Conservation (phyloP, 1,140 invertebrate species). For the Pseudobourletiella spinata region DNA sequence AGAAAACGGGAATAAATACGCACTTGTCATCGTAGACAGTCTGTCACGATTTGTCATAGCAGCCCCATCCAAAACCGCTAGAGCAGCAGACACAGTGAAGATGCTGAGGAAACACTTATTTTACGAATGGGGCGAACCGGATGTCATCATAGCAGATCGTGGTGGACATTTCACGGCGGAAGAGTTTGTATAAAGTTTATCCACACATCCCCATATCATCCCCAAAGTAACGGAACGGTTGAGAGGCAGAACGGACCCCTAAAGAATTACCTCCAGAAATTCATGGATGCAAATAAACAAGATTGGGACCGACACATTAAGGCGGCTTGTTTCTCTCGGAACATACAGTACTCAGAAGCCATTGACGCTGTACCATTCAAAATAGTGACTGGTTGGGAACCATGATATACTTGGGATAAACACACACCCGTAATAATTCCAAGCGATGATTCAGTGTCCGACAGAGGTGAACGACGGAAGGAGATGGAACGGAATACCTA, state of each 20-base stretch:
- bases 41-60: background rate
- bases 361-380: too few relatives aligned
- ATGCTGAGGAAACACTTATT: background rate
- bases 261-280: background rate
- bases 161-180: background rate
- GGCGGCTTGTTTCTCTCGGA: too few relatives aligned
- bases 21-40: constrained; percentile 39
- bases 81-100: background rate
- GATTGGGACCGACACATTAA: too few relatives aligned
- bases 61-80: background rate
- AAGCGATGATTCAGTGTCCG: too few relatives aligned
- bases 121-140: background rate
- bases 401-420: too few relatives aligned
- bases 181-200: background rate
- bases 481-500: too few relatives aligned
- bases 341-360: too few relatives aligned
- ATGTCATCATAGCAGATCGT: background rate
- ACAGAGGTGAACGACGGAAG: too few relatives aligned
- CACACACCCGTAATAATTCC: too few relatives aligned
- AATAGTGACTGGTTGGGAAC: too few relatives aligned
- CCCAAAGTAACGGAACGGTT: background rate
- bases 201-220: background rate
- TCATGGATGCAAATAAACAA: background rate
- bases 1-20: constrained; percentile 37
- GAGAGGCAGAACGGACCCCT: background rate